A percentile compares a stretch with the other conserved stretches of the same genome.
phyloP scores from a whole-genome alignment of 2,888 invertebrate genomes.

The Plusia festucae region DNA sequence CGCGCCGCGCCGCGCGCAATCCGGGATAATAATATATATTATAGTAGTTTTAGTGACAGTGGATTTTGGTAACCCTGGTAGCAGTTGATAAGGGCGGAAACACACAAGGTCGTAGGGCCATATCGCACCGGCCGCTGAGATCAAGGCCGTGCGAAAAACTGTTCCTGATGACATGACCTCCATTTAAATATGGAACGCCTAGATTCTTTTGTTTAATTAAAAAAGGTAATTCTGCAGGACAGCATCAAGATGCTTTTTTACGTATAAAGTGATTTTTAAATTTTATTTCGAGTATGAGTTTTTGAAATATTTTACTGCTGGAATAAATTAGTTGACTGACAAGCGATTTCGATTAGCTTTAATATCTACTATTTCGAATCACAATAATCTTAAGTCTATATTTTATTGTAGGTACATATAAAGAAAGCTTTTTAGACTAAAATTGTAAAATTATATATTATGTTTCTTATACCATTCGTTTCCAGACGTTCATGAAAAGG shows the following conservation, averaged over 20 bases:
- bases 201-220: background rate
- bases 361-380: too few species aligned
- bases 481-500: too few species aligned
- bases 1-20: too few species aligned
- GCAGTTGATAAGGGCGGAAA: slow-evolving; percentile 67
- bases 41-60: background rate
- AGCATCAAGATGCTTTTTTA: background rate
- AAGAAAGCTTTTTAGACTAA: too few species aligned
- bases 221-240: background rate
- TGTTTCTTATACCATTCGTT: too few species aligned
- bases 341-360: too few species aligned
- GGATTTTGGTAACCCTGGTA: slow-evolving; percentile 2
- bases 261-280: background rate
- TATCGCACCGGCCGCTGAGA: slow-evolving; percentile 49
- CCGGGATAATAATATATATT: too few species aligned
- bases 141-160: slow-evolving; percentile 56
- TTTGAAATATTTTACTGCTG: background rate
- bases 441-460: too few species aligned
- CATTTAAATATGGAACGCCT: background rate
- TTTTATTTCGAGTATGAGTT: background rate
- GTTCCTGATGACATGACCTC: slow-evolving; percentile 3
- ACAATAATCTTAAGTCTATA: too few species aligned
- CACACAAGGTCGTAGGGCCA: slow-evolving; percentile 58
- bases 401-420: too few species aligned
- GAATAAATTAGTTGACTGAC: background rate